Base-by-base conservation (phyloP, 1,140 invertebrate species). In the Drosophila pandora region DNA sequence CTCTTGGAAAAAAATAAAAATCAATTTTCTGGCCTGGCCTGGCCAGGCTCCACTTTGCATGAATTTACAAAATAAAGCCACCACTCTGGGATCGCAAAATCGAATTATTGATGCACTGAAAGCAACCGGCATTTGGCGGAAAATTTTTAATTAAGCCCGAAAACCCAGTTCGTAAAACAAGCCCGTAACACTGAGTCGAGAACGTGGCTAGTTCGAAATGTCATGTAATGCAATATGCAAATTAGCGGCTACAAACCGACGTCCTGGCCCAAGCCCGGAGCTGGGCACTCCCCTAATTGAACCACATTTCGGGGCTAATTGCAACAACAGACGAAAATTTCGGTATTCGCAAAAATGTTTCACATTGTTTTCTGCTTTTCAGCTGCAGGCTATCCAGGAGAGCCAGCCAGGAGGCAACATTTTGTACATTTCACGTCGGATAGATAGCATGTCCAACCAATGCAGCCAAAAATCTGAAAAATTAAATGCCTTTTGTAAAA, bases 181-280 rank as follows among this genome's bases (percentile, higher is more conserved):
- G 12, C 12, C 17, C 2, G 49, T 47, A 39, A 55, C 3, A 28
- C 62, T 28, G 30, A 68, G 43, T 63, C 4, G 61, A 58, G 17
- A 39, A 17, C 61, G n/a, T 9, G 12, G 32, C 54, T 65, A 50
- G 72, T 59, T 74, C 22, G 54, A 53, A 67, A 64, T 48, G 56
- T 65, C 37, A 9, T 56, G 71, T 74, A 74, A 65, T 52, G 71
- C 72, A 74, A 74, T 74, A 75, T 75, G 72, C 71, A 75, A 76
- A 75, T 76, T 75, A 75, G 71, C 49, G 70, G 61, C 70, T 48
- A 32, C 41, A 10, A 41, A 39, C 68, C 53, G 0, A 50, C 32
- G 37, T 37, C 54, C 68, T 10, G 12, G 7, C 22, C 32, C 49
- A 22, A n/a, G n/a, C 17, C 65, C 23, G 37, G n/a, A 60, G 69